Evolutionary conservation across 2,797 vertebrate species (phyloP), one percentile per base, ranked within the genome.

Genomic region (Sylvia borin): DNA sequence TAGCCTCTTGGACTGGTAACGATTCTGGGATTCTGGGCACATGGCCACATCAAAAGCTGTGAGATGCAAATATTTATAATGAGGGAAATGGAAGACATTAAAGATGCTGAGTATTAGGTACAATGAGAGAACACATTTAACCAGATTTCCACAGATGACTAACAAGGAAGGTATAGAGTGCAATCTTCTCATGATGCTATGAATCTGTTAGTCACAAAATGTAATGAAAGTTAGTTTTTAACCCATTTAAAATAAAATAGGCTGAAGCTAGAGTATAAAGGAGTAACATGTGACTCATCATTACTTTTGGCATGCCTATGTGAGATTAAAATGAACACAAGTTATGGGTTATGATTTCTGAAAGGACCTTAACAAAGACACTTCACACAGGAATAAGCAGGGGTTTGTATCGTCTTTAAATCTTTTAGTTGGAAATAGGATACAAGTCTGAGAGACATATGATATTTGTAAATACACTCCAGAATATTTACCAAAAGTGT

Each of bases 1-100:
- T 57, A 64, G 26, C 20, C 72, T 11, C 36, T 85, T 48, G 55
- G 26, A 76, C n/a, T 76, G 10, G 40, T 58, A 76, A 67, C 2
- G 0, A 58, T 0, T 0, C 24, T 58, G n/a, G 36, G 58, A 73
- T 6, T 48, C 34, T 17, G 10, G 73, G 26, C 16, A 40, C 26
- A 17, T 15, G 50, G 31, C 31, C 27, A 55, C 18, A 55, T 51
- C 36, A 67, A 76, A 74, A 74, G 7, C 36, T 15, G 1, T 34
- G 32, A 73, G 45, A 77, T 13, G 13, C 10, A 79, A 67, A 83
- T 92, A 48, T 73, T 85, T 55, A 72, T 42, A 64, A 58, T 11
- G 40, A 75, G 10, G 7, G 7, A 92, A 93, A 82, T 42, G 13
- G 26, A 67, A 85, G 18, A 7, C 16, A 45, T 48, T 82, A 67